A percentile compares a stretch with the other conserved stretches of the same genome.
phyloP scores from a whole-genome alignment of 1,140 invertebrate genomes.

The Cardiocondyla obscurior region DNA sequence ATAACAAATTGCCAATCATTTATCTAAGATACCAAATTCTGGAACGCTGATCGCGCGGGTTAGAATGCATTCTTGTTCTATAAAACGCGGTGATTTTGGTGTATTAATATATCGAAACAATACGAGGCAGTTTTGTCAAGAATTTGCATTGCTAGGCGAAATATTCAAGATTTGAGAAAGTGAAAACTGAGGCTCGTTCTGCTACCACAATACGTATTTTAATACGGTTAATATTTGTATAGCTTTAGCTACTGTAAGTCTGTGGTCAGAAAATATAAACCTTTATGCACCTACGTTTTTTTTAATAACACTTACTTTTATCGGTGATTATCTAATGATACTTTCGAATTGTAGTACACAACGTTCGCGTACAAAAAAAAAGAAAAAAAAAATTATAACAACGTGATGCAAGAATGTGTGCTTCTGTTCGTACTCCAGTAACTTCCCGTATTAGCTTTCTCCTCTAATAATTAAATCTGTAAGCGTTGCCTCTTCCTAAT shows the following conservation, averaged over 20 bases:
- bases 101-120: conserved; percentile 36
- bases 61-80: background rate
- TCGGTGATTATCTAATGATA: conserved; percentile 42
- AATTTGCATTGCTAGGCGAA: background rate
- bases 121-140: conserved; percentile 33
- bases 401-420: conserved; percentile 46
- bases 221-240: background rate
- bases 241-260: background rate
- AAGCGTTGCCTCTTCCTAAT: conserved; percentile 64
- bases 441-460: conserved; percentile 72
- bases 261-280: conserved; percentile 32
- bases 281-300: conserved; percentile 12
- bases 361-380: too few species aligned
- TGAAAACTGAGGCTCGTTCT: conserved; percentile 3
- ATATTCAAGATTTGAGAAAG: conserved; percentile 15
- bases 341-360: conserved; percentile 40
- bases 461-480: conserved; percentile 72
- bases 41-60: conserved; percentile 34
- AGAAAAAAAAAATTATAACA: conserved; percentile 51
- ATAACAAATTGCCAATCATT: conserved; percentile 60
- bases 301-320: conserved; percentile 40
- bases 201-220: background rate
- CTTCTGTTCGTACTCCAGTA: conserved; percentile 64
- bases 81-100: background rate
- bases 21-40: conserved; percentile 38